Conservation (phyloP, 2,888 invertebrate genomes). For the Coleophora deauratella region DNA sequence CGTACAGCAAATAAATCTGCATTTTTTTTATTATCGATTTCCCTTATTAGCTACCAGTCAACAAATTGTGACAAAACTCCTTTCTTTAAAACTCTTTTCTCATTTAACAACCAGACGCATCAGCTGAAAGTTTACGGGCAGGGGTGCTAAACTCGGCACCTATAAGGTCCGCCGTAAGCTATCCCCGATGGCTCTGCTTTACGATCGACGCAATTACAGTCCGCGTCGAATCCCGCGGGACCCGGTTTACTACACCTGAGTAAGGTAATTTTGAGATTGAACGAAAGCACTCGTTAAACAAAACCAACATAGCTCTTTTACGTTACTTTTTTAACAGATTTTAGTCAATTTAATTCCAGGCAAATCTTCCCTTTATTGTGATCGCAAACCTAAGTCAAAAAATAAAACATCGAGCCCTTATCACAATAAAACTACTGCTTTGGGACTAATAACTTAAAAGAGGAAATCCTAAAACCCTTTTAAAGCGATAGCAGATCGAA, state of each 20-base stretch:
- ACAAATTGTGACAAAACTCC: no score
- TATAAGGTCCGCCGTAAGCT: slow-evolving; percentile 41
- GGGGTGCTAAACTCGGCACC: slow-evolving; percentile 32
- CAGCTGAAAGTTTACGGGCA: slow-evolving; percentile 29
- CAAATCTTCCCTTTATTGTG: no score
- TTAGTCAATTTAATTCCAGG: no score
- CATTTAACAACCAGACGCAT: slow-evolving; percentile 9
- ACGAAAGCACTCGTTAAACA: slow-evolving; percentile 23
- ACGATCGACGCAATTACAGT: slow-evolving; percentile 48
- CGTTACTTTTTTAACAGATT: no score
- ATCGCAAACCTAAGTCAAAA: no score
- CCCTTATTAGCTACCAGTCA: no score
- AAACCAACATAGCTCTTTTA: no score
- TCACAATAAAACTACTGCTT: slow-evolving; percentile 40
- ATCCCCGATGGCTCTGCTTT: slow-evolving; percentile 45
- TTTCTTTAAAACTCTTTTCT: slow-evolving; percentile 12
- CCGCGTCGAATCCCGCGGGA: slow-evolving; percentile 32
- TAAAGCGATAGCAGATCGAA: slow-evolving; percentile 41
- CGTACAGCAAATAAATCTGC: no score
- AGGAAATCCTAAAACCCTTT: slow-evolving; percentile 48
- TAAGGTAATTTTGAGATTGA: slow-evolving; percentile 52
- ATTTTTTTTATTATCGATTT: no score
- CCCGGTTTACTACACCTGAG: slow-evolving; percentile 62
- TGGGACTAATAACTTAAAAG: slow-evolving; percentile 65
- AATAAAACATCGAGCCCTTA: slow-evolving; percentile 33